These are phyloP conservation scores for Sebastes hopkinsi DNA, from an alignment of 2,797 vertebrate species.

Conservation along the genomic window DNA sequence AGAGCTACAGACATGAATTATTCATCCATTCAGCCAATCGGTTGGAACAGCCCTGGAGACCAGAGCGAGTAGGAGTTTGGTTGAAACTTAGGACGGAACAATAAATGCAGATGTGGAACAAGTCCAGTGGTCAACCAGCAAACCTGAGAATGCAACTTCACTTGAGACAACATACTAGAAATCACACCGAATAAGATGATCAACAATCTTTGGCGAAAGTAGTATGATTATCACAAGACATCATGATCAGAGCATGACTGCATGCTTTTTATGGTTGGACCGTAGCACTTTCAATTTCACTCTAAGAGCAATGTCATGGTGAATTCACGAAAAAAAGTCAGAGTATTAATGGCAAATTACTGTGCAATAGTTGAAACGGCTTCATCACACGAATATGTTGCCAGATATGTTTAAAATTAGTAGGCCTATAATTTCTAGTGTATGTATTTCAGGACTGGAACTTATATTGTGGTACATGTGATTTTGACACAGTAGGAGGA, in stretches of 20 bases:
- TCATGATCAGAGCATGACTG: neutral
- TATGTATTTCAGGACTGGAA: neutral
- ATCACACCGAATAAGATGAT: neutral
- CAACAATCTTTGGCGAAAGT: neutral
- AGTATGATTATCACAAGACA: constrained; percentile 45
- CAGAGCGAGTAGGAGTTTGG: constrained; percentile 7
- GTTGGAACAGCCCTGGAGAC: constrained; percentile 41
- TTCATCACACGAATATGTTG: neutral
- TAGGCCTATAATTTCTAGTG: neutral
- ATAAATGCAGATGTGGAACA: constrained; percentile 59
- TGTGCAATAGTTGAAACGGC: neutral
- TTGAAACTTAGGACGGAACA: constrained; percentile 36
- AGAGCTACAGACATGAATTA: constrained; percentile 68
- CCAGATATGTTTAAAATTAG: neutral
- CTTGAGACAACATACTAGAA: neutral
- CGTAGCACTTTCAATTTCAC: neutral
- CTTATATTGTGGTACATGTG: neutral
- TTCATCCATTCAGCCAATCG: constrained; percentile 64
- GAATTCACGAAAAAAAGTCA: neutral
- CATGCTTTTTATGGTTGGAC: neutral
- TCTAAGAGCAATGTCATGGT: neutral
- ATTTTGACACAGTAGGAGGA: neutral
- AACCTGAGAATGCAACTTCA: neutral
- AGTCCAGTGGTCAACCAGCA: constrained; percentile 1
- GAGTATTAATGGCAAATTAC: neutral